phyloP scores from a whole-genome alignment of 92 coral and sea anemone species.

The Umimayanthus kanabou region DNA sequence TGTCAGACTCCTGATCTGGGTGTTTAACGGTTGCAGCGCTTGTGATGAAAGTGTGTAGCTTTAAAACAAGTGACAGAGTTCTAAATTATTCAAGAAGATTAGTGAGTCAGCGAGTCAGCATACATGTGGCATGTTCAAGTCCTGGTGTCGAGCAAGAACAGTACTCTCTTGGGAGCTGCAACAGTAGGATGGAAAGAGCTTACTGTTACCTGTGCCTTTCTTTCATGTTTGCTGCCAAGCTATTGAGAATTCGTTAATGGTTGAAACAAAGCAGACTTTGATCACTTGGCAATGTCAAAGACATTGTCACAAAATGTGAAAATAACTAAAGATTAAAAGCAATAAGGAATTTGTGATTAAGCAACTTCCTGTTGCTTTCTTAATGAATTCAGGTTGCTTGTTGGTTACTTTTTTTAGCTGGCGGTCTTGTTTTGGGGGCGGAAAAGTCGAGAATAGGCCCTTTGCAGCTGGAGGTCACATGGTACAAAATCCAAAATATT shows the following conservation, averaged over 20 bases:
- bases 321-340: no score
- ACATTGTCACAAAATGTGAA: neutral
- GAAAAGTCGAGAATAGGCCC: no score
- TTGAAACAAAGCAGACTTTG: neutral
- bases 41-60: neutral
- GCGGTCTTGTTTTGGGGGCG: no score
- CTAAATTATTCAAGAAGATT: slow-evolving; percentile 9
- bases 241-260: neutral
- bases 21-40: neutral
- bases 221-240: neutral
- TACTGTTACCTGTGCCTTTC: neutral
- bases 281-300: neutral
- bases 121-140: neutral
- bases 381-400: neutral
- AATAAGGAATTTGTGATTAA: no score
- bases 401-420: no score
- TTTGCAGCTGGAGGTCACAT: no score
- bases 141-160: neutral
- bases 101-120: no score
- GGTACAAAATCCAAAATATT: no score
- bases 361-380: no score
- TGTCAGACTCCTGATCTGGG: no score
- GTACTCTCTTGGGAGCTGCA: neutral
- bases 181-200: neutral
- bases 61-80: neutral